A percentile compares a stretch with the other conserved stretches of the same genome.
Evolutionary conservation across 1,140 invertebrate genomes (phyloP).

Genomic region (Cryptotermes secundus): DNA sequence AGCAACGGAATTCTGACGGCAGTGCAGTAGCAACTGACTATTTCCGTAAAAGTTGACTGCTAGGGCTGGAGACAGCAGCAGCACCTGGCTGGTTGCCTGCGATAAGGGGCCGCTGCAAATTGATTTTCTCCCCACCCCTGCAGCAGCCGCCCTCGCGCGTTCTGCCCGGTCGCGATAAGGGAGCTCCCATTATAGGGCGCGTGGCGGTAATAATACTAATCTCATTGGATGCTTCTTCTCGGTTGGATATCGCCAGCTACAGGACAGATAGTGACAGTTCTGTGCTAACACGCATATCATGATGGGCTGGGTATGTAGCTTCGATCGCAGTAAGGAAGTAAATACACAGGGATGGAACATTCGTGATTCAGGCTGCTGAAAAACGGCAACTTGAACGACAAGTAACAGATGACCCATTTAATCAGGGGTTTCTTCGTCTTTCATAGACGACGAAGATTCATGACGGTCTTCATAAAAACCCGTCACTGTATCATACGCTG

Average conservation of each 20-base stretch:
- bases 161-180: neutral
- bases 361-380: no score
- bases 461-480: no score
- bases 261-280: neutral
- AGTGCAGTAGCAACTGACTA: neutral
- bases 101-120: slow-evolving; percentile 5
- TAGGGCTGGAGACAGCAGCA: neutral
- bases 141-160: no score
- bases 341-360: no score
- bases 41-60: neutral
- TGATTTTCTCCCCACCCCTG: neutral
- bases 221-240: neutral
- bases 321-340: no score
- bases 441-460: no score
- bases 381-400: no score
- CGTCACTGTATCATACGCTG: no score
- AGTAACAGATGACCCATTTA: no score
- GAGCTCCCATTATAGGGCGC: neutral
- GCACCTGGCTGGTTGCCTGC: neutral
- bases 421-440: no score
- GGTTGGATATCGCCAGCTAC: neutral
- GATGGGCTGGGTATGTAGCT: no score
- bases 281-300: no score
- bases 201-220: neutral
- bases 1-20: neutral